phyloP scores from a whole-genome alignment of 2,797 vertebrate genomes.

The Fratercula arctica region DNA sequence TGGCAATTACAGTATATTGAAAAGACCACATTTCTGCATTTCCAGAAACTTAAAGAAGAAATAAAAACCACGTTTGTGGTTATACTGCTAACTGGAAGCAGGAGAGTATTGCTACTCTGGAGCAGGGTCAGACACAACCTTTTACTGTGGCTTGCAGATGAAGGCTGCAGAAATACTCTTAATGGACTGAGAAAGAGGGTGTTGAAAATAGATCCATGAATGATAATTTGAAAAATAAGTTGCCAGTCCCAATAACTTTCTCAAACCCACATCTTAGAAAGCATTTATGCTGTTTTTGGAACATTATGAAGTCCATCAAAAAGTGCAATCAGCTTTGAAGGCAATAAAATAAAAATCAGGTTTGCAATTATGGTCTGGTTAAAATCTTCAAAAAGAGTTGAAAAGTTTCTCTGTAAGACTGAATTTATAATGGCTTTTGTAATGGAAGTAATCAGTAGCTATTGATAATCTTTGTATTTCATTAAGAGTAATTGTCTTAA shows the following conservation, averaged over 20 bases:
- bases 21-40: slow-evolving; percentile 53
- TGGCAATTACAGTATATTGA: slow-evolving; percentile 12
- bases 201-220: slow-evolving; percentile 52
- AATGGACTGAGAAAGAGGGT: slow-evolving; percentile 53
- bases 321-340: slow-evolving; percentile 25
- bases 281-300: slow-evolving; percentile 5
- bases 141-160: slow-evolving; percentile 44
- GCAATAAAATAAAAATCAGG: slow-evolving; percentile 47
- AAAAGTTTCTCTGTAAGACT: background rate
- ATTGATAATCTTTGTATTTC: slow-evolving; percentile 23
- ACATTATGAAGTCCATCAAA: background rate
- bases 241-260: background rate
- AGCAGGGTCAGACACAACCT: slow-evolving; percentile 41
- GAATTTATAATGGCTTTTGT: slow-evolving; percentile 14
- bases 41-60: slow-evolving; percentile 48
- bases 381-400: background rate
- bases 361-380: slow-evolving; percentile 34
- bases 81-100: slow-evolving; percentile 57
- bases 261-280: slow-evolving; percentile 35
- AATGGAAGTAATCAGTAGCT: slow-evolving; percentile 7
- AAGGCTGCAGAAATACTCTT: slow-evolving; percentile 22
- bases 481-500: slow-evolving; percentile 26
- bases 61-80: slow-evolving; percentile 16
- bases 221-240: slow-evolving; percentile 59
- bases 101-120: slow-evolving; percentile 31